phyloP scores from a whole-genome alignment of 2,888 invertebrate species.

The Euphydryas editha region DNA sequence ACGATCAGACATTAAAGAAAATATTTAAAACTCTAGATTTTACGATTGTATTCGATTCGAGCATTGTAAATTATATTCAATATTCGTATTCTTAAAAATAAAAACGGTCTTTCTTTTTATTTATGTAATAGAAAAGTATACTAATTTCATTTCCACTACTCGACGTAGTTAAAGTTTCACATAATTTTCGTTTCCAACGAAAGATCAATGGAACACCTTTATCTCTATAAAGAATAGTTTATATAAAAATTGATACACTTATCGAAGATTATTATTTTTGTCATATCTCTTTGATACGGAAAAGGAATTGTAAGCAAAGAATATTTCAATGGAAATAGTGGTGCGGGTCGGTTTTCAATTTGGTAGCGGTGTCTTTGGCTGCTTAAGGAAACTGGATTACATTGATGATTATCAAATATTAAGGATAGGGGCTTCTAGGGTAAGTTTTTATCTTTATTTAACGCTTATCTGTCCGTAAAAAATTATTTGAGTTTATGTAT shows the following conservation, averaged over 20 bases:
- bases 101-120: too few relatives aligned
- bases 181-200: neutral
- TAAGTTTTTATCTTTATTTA: constrained; percentile 22
- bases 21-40: too few relatives aligned
- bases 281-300: constrained; percentile 50
- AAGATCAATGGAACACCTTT: constrained; percentile 20
- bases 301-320: constrained; percentile 52
- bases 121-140: too few relatives aligned
- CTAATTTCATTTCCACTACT: neutral
- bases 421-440: constrained; percentile 28
- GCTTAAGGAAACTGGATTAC: constrained; percentile 29
- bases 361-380: constrained; percentile 21
- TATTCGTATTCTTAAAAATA: too few relatives aligned
- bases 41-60: too few relatives aligned
- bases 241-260: constrained; percentile 50
- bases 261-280: constrained; percentile 54
- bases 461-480: neutral
- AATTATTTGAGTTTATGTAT: neutral
- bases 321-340: constrained; percentile 46
- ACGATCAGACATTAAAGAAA: too few relatives aligned
- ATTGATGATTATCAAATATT: constrained; percentile 26
- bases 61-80: too few relatives aligned
- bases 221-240: constrained; percentile 32
- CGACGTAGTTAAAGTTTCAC: neutral
- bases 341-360: constrained; percentile 33